Base-by-base conservation (phyloP, 1,140 invertebrate genomes). In the Pseudoatta argentina region DNA sequence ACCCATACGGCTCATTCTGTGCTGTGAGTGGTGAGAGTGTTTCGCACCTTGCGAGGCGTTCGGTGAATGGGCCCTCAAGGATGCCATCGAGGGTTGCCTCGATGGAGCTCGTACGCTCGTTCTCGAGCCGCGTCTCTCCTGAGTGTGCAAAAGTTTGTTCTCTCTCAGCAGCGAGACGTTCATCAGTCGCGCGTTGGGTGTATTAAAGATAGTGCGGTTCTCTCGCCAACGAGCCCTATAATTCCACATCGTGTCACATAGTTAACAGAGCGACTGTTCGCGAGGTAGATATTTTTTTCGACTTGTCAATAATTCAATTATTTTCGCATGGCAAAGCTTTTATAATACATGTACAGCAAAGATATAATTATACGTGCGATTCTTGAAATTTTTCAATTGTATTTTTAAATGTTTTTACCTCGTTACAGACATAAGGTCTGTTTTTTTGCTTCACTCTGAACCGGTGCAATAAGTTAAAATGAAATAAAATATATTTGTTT, bases 161-260 rank as follows among this genome's bases (percentile, higher is more conserved):
- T 98, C 97, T 89, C 97, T 96, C 87, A 98, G 94, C 85, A 98
- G 94, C 3, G 98, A 98, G 14, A 98, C 98, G 93, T 98, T 98
- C 97, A 98, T 98, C 92, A 98, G 95, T 55, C 98, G 96, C 27
- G 98, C 98, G 93, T 98, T 98, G n/a, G 98, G 98, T 44, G 98
- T 98, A 93, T 99, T 99, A 96, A 99, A 98, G 92, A 99, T 98
- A 24, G 98, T 98, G 2, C 98, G 96, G 94, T 98, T 98, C 92
- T 98, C 98, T 87, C 97, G 96, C 97, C 98, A 99, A 91, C 98
- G 96, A 27, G 98, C 98, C 93, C 98, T 98, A 95, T 67, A 96
- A 96, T 59, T 51, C 8, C 44, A 61, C 12, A 39, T 81, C 1
- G 18, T 14, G 12, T 18, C 2, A 34, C 0, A 72, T 72, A 34